Base-by-base conservation (phyloP, 2,888 invertebrate genomes). In the Embidobia sp. region DNA sequence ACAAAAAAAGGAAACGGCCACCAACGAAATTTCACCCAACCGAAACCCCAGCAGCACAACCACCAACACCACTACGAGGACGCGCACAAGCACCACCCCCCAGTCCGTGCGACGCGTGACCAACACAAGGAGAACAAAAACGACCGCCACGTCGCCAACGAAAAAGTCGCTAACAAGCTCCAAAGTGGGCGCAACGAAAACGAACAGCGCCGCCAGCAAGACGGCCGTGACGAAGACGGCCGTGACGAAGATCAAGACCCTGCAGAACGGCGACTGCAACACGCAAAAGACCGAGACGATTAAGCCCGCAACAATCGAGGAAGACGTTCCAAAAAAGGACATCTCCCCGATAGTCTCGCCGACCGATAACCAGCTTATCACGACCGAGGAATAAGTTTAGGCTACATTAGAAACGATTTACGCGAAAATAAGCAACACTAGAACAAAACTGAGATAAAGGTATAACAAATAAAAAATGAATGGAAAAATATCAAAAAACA, bases 291-390 rank as follows among this genome's bases (percentile, higher is more conserved):
- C 67, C 0, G 81, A 79, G 13, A 85, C 83, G 44, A 80, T 84
- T 18, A 83, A 84, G 16, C 80, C 85, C 11, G 80, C 80, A 83
- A 83, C 86, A 53, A 84, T 78, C 67, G 85, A 85, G 70, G 86
- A 86, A 44, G 86, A 87, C 72, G 85, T 86, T 48, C 91, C 92
- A 85, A 87, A 90, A 84, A 91, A 92, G 82, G 91, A 91, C 49
- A 88, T 91, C 81, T 91, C 92, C 81, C 91, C 92, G 46, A 80
- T 88, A 15, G 83, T 84, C 5, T 64, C 84, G 2, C 84, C 86
- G 44, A 86, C 84, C 61, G 89, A 89, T 44, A 89, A 89, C 82
- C 89, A 89, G 64, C 82, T 89, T 40, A 86, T 89, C 59, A 81
- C 84, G 69, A 86, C 84, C 66, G 85, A 86, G 40, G 88, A 89